Percentiles rank a stretch among this genome's conserved stretches.
Conservation (phyloP, 1,140 invertebrate species). For the Ceratosolen fusciceps region DNA sequence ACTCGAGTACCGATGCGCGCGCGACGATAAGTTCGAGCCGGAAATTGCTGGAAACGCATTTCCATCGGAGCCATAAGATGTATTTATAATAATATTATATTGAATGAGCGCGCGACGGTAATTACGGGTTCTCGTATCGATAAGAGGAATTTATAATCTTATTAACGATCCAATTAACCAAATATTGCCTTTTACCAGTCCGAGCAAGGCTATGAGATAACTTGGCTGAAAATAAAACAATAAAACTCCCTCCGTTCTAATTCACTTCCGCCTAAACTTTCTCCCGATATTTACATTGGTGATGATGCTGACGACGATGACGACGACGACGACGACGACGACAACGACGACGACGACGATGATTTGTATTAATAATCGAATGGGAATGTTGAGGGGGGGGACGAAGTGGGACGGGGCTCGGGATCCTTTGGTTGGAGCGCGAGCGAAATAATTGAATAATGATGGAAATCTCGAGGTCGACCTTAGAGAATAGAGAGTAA, state of each 20-base stretch:
- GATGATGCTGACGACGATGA: too few species aligned
- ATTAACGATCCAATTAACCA: background rate
- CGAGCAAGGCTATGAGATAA: background rate
- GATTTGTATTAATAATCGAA: background rate
- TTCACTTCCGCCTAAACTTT: background rate
- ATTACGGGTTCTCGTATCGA: background rate
- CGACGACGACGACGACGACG: too few species aligned
- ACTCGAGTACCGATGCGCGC: too few species aligned
- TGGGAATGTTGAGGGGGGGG: background rate
- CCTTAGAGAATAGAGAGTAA: background rate
- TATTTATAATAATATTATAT: too few species aligned
- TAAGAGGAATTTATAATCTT: constrained; percentile 6
- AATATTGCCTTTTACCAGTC: background rate
- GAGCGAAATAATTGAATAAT: background rate
- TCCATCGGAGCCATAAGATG: background rate
- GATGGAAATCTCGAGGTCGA: background rate
- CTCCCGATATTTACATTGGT: background rate
- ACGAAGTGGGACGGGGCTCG: background rate
- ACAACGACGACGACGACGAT: too few species aligned
- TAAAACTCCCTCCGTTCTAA: background rate
- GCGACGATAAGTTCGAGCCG: too few species aligned
- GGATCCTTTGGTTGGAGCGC: background rate
- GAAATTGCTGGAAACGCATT: too few species aligned
- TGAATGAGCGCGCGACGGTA: background rate
- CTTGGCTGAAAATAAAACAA: background rate